Conservation (phyloP, 64 coral and sea anemone species). For the Cladopsammia gracilis region DNA sequence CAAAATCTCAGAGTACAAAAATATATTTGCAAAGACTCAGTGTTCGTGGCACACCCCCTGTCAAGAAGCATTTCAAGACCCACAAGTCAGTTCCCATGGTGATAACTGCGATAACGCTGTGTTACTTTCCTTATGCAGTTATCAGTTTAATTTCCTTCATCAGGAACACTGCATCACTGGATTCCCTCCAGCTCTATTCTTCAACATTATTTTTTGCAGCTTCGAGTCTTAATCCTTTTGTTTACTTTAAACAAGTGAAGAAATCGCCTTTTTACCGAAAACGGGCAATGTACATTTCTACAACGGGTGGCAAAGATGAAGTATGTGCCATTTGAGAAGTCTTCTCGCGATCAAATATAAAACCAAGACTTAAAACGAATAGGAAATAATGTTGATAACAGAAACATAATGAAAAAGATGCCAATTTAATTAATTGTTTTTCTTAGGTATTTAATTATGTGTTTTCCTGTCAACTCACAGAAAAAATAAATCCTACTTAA, state of each 20-base stretch:
- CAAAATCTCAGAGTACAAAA: neutral
- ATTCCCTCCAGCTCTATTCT: neutral
- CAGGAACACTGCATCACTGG: neutral
- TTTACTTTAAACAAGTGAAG: neutral
- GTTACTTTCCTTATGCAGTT: neutral
- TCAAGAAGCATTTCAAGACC: neutral
- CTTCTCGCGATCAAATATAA: no score
- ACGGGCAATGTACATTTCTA: neutral
- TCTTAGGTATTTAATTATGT: no score
- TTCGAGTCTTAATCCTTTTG: neutral
- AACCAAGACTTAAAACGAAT: no score
- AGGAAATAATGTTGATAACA: no score
- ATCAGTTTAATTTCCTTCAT: neutral
- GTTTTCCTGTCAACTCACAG: no score
- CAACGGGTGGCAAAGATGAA: neutral
- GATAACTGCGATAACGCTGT: neutral
- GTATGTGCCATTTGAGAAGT: no score
- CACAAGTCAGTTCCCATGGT: neutral
- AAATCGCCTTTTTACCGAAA: neutral
- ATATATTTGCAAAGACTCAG: neutral
- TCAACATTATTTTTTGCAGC: constrained; percentile 1
- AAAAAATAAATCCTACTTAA: no score
- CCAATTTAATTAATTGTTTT: no score
- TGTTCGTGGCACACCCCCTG: neutral
- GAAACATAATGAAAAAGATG: no score